phyloP scores from a whole-genome alignment of 2,888 invertebrate genomes.

The Folsomia manolachei region DNA sequence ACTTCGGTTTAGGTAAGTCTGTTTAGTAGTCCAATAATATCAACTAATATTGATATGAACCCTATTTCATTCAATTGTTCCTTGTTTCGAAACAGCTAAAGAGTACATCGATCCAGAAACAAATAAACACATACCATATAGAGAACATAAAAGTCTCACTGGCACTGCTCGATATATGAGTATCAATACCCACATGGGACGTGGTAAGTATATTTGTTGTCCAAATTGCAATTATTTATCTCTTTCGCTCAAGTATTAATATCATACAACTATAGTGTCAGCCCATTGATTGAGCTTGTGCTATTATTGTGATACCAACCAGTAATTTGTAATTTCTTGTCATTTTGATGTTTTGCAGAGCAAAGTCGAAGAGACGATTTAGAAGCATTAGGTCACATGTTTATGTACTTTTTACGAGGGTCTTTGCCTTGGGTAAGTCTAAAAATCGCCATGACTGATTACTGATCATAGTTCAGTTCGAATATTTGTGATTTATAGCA shows the following conservation, averaged over 20 bases:
- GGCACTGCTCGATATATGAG: constrained; percentile 99
- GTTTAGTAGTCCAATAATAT: too few relatives aligned
- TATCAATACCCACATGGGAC: constrained; percentile 99
- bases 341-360: constrained; percentile 62
- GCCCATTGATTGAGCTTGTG: too few relatives aligned
- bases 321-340: not conserved
- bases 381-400: constrained; percentile 99
- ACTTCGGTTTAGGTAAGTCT: constrained; percentile 99
- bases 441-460: too few relatives aligned
- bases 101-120: constrained; percentile 99
- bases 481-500: constrained; percentile 88
- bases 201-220: constrained; percentile 65
- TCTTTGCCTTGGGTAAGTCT: constrained; percentile 75
- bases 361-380: constrained; percentile 99
- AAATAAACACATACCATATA: constrained; percentile 99
- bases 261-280: too few relatives aligned
- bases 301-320: too few relatives aligned
- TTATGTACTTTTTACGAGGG: constrained; percentile 99
- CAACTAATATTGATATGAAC: not conserved
- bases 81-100: not conserved
- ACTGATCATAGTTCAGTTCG: too few relatives aligned
- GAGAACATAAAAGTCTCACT: constrained; percentile 99
- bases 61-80: not conserved
- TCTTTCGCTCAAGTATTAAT: too few relatives aligned
- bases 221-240: too few relatives aligned